Evolutionary conservation across 2,113 vertebrate species (phyloP), one percentile per base, ranked within the genome.

Genomic region (Caloenas nicobarica): DNA sequence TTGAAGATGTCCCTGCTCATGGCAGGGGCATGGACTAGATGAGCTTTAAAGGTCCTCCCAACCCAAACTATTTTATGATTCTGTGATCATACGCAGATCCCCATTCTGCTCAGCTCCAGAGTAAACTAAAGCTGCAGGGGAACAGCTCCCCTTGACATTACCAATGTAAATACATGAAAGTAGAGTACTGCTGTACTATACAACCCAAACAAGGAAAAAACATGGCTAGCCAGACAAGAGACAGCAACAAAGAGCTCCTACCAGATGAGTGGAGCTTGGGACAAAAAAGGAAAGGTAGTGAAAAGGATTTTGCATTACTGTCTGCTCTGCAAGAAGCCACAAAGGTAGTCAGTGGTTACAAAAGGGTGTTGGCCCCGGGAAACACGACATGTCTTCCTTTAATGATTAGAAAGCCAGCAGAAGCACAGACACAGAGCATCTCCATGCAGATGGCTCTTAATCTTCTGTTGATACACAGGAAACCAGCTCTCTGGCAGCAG

Each of bases 301-400:
- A 87, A 71, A 95, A 89, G 33, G 58, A 62, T 86, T 69, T 57
- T 92, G 25, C 40, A 29, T 77, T 81, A 53, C 48, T 60, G 60
- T 65, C 92, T 81, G 86, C 66, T 73, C 48, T 94, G 51, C 68
- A 81, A 88, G 74, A 58, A 91, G 72, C 64, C 85, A 77, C 80
- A 91, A 86, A 89, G 74, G 57, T 18, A 81, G 18, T 10, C 50
- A 57, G 46, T 61, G 34, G 66, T 93, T 94, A 58, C 76, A 89
- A 28, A 34, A 93, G 65, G 86, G 86, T 89, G 86, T 76, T 91
- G 65, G 89, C 81, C 53, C 69, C 74, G 81, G 68, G 82, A 95
- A 82, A n/a, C 25, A 61, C 3, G 25, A 44, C 46, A 56, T 25
- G 61, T 19, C 57, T 86, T n/a, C 48, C 65, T 89, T 60, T 48